Evolutionary conservation across 2,888 invertebrate genomes (phyloP).

Genomic region (Plagodis dolabraria): DNA sequence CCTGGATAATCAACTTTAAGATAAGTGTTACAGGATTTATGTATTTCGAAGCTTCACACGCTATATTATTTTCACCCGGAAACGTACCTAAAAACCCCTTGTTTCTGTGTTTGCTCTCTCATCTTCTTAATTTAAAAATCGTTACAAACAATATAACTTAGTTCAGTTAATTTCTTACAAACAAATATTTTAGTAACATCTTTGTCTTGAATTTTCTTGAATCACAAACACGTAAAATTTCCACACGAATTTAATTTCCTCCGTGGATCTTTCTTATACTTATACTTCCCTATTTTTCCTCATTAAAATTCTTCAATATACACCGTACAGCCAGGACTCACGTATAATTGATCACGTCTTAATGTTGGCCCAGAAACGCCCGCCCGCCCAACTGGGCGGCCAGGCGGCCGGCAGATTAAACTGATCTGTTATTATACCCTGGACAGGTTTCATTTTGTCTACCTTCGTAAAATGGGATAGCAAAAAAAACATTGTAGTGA

Average conservation of each 20-base stretch:
- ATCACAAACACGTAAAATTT: constrained; percentile 17
- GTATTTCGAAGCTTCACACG: too few relatives aligned
- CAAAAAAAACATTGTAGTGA: constrained; percentile 14
- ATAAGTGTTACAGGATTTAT: too few relatives aligned
- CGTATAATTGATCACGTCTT: constrained; percentile 72
- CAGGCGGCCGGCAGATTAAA: constrained; percentile 53
- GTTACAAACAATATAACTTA: background rate
- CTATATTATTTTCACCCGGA: too few relatives aligned
- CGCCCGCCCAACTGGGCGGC: constrained; percentile 30
- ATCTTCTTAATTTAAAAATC: too few relatives aligned
- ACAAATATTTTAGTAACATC: too few relatives aligned
- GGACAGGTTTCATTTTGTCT: constrained; percentile 46
- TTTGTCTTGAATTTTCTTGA: background rate
- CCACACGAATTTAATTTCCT: constrained; percentile 32
- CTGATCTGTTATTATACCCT: constrained; percentile 64
- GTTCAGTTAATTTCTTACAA: background rate
- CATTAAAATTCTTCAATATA: constrained; percentile 56
- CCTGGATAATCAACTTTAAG: too few relatives aligned
- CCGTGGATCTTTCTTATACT: constrained; percentile 31
- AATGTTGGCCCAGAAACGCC: constrained; percentile 42
- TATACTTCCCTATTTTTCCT: constrained; percentile 36
- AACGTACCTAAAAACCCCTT: too few relatives aligned
- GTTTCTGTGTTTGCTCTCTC: too few relatives aligned
- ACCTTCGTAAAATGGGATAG: constrained; percentile 15
- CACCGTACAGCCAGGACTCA: constrained; percentile 47